Percentiles rank a stretch among this genome's conserved stretches.
These are phyloP conservation scores for Anastrepha obliqua DNA, from an alignment of 1,140 invertebrate genomes.

Conservation along the genomic window DNA sequence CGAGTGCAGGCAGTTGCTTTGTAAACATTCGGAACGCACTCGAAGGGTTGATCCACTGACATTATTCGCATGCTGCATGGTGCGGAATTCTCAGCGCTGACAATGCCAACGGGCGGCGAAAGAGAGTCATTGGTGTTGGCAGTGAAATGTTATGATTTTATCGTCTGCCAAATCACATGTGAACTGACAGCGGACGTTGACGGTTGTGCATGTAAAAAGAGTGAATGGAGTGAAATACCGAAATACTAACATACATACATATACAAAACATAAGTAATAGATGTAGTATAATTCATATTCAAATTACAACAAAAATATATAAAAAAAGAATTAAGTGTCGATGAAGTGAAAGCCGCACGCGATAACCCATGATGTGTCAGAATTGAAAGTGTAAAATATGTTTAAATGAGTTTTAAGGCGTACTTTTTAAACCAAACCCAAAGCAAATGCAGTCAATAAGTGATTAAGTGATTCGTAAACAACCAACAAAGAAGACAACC, in stretches of 20 bases:
- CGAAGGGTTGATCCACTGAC: constrained; percentile 24
- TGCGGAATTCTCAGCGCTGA: constrained; percentile 25
- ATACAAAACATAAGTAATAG: not conserved
- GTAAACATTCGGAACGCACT: not conserved
- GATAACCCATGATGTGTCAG: not conserved
- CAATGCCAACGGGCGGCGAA: constrained; percentile 21
- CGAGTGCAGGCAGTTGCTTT: not conserved
- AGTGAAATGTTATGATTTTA: constrained; percentile 73
- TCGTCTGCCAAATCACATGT: constrained; percentile 72
- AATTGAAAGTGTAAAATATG: constrained; percentile 24
- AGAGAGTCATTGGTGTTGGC: constrained; percentile 54
- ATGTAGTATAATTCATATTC: not conserved
- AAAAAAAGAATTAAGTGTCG: not conserved
- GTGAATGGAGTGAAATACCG: not conserved
- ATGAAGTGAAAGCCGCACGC: not conserved
- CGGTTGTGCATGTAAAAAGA: constrained; percentile 61
- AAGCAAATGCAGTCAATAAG: not conserved
- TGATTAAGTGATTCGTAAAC: constrained; percentile 24
- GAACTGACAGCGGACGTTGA: constrained; percentile 72
- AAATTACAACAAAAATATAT: not conserved
- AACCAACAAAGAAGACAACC: not conserved
- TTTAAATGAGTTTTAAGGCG: not conserved
- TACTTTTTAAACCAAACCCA: not conserved
- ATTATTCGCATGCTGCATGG: constrained; percentile 21
- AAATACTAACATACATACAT: not conserved